Percentiles rank a stretch among this genome's conserved stretches.
Evolutionary conservation across 2,888 invertebrate species (phyloP).

Genomic region (Macroteleia sp.): DNA sequence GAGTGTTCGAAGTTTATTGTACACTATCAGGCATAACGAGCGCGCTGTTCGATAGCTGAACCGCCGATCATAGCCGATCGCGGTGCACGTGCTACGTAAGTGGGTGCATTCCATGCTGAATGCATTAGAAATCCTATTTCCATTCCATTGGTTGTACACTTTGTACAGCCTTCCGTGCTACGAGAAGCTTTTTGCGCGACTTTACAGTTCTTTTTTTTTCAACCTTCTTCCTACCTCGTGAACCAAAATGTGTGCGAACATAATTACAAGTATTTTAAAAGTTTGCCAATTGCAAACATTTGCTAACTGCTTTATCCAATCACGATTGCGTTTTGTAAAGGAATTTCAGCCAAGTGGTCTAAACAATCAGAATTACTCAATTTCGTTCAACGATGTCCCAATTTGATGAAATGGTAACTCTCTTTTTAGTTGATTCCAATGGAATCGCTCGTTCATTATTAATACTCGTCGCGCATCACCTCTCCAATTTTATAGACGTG

Average conservation of each 20-base stretch:
- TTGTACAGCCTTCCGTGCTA: constrained; percentile 6
- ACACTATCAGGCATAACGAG: constrained; percentile 27
- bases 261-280: no score
- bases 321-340: no score
- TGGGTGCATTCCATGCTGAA: constrained; percentile 63
- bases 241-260: no score
- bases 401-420: no score
- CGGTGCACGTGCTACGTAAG: constrained; percentile 63
- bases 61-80: constrained; percentile 30
- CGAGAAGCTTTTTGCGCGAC: constrained; percentile 7
- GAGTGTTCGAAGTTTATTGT: no score
- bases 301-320: no score
- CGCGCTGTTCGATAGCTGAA: constrained; percentile 31
- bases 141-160: constrained; percentile 47
- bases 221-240: background rate
- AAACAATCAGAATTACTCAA: no score
- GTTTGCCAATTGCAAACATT: no score
- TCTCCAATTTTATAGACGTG: constrained; percentile 69
- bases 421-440: constrained; percentile 67
- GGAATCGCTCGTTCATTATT: constrained; percentile 74
- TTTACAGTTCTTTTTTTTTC: background rate
- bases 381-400: no score
- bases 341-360: no score
- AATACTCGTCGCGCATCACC: constrained; percentile 71
- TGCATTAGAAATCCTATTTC: constrained; percentile 63